Evolutionary conservation across 2,113 vertebrate genomes (phyloP).

Genomic region (Silurus meridionalis): DNA sequence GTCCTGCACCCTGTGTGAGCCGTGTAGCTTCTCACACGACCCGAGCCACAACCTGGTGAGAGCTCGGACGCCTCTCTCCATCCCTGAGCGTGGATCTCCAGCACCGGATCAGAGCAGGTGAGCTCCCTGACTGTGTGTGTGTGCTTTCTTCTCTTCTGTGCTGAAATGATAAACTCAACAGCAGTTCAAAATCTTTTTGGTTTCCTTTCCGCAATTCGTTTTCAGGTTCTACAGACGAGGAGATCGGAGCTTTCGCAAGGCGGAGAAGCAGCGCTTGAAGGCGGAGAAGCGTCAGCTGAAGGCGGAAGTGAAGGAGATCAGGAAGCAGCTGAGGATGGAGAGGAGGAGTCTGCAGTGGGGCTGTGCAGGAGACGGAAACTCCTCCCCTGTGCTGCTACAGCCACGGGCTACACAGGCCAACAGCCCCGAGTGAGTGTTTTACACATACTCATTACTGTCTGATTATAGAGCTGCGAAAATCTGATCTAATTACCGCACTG

Average conservation of each 20-base stretch:
- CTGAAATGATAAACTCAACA: neutral
- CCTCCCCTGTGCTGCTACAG: constrained; percentile 74
- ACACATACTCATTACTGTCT: neutral
- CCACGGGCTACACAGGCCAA: constrained; percentile 71
- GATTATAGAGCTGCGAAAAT: neutral
- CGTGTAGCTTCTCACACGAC: constrained; percentile 83
- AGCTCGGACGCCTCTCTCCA: constrained; percentile 82
- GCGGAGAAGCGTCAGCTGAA: constrained; percentile 94
- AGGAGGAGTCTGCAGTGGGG: constrained; percentile 90
- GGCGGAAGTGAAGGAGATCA: constrained; percentile 92
- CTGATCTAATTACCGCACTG: neutral
- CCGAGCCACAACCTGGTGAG: constrained; percentile 87
- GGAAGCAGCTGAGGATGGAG: constrained; percentile 93
- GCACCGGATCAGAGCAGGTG: constrained; percentile 78
- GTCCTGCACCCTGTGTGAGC: constrained; percentile 89
- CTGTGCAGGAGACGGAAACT: constrained; percentile 69
- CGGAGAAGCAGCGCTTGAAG: constrained; percentile 91
- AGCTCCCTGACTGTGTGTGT: neutral
- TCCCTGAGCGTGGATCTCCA: constrained; percentile 72
- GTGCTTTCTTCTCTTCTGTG: neutral
- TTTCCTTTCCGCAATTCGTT: neutral
- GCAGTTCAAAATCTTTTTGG: neutral
- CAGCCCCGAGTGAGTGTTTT: constrained; percentile 69
- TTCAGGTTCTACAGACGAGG: constrained; percentile 88
- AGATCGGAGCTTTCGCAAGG: constrained; percentile 91